Evolutionary conservation across 2,888 invertebrate species (phyloP).

Genomic region (Dendrolimus pini): DNA sequence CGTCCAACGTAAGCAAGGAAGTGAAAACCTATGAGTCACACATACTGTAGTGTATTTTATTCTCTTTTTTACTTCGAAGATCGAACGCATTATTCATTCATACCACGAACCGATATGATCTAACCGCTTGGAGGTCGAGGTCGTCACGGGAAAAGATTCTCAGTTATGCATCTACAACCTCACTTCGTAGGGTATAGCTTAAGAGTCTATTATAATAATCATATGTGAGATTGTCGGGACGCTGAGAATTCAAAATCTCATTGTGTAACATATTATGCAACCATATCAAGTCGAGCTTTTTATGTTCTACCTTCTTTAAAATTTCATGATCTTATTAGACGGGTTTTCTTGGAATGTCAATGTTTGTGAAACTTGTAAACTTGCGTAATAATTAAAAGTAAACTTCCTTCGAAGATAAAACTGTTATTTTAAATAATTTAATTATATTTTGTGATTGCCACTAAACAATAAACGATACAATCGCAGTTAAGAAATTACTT

Average conservation of each 20-base stretch:
- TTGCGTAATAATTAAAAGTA: no score
- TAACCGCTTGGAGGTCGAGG: slow-evolving; percentile 45
- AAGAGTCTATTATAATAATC: neutral
- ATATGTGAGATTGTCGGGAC: neutral
- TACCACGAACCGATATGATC: slow-evolving; percentile 46
- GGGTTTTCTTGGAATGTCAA: no score
- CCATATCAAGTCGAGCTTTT: no score
- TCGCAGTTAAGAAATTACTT: no score
- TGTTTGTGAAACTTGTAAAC: no score
- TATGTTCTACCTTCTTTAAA: no score
- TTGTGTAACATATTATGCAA: no score
- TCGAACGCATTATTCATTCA: slow-evolving; percentile 40
- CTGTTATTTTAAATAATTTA: no score
- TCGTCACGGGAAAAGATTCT: slow-evolving; percentile 67
- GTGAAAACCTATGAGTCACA: slow-evolving; percentile 20
- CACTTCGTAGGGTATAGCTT: neutral
- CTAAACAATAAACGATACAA: no score
- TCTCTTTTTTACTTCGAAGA: slow-evolving; percentile 19
- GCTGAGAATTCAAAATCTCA: neutral
- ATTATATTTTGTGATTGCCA: no score
- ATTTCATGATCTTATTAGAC: no score
- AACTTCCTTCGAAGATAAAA: no score
- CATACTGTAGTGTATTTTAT: slow-evolving; percentile 15
- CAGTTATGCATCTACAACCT: slow-evolving; percentile 35
- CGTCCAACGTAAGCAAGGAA: neutral